Evolutionary conservation across 2,797 vertebrate genomes (phyloP), one percentile per base, ranked within the genome.

Genomic region (Eremophila alpestris): DNA sequence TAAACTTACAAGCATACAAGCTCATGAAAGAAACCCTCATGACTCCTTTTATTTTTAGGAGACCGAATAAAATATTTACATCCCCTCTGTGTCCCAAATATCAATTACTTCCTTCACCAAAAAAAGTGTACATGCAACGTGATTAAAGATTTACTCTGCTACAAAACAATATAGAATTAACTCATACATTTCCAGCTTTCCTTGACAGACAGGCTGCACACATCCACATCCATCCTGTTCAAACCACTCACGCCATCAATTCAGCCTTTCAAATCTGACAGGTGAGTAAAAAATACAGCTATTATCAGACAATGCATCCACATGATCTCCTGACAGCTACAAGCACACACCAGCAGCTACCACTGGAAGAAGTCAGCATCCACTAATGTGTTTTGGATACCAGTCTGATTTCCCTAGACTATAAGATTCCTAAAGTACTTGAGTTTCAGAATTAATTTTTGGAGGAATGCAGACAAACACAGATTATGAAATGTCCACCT

Each of bases 21-120:
- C 83, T 93, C 95, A 94, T 96, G 87, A 96, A 97, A 96, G 92
- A 96, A 88, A 89, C 79, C 75, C 90, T 91, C 55, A 85, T 11
- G 40, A 91, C 34, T 96, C 62, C 48, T 96, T 97, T 97, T 97
- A 97, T 95, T 97, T 97, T 97, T 97, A 96, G 96, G 93, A 95
- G 90, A 83, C 38, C 8, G 30, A 92, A 96, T 98, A 94, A 97
- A 98, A 97, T 96, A 97, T 98, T 97, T 95, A 97, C 93, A 70
- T 65, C 73, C 63, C 63, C 71, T 94, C 91, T 87, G 43, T 75
- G 93, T 94, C 96, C 95, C 95, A 96, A 95, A 93, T 96, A 96
- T 94, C 96, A 96, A 95, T 97, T 96, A 95, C 81, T 97, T 96
- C 86, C 81, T 90, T 87, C 79, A 94, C 64, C 8, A 7, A 86